Percentiles rank a stretch among this genome's conserved stretches.
Evolutionary conservation across 1,140 invertebrate species (phyloP).

Genomic region (Pseudomyrmex concolor): DNA sequence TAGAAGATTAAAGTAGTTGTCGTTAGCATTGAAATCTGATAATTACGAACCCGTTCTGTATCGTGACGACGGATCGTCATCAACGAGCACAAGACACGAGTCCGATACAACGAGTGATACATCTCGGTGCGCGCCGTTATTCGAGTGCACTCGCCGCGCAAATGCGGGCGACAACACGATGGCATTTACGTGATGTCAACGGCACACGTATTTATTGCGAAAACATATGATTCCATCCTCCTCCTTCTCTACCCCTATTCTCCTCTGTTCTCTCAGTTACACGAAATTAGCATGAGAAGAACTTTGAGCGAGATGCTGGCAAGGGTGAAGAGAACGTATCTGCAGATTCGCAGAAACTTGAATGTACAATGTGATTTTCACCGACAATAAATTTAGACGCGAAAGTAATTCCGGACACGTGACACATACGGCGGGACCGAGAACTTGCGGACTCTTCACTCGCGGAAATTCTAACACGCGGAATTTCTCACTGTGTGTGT

Average conservation of each 20-base stretch:
- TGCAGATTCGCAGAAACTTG: constrained; percentile 47
- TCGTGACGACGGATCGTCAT: neutral
- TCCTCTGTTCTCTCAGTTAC: constrained; percentile 20
- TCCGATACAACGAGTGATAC: neutral
- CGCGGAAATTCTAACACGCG: neutral
- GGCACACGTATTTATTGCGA: constrained; percentile 31
- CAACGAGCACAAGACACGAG: neutral
- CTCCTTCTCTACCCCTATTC: neutral
- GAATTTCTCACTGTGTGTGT: neutral
- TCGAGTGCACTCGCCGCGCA: neutral
- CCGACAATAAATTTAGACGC: constrained; percentile 53
- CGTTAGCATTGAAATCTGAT: neutral
- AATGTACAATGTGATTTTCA: constrained; percentile 72
- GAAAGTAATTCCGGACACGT: constrained; percentile 50
- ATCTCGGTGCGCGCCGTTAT: neutral
- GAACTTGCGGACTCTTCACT: constrained; percentile 33
- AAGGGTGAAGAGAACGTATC: neutral
- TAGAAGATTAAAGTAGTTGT: neutral
- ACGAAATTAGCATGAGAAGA: constrained; percentile 69
- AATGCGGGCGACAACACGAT: neutral
- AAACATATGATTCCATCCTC: constrained; percentile 61
- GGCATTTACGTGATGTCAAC: neutral
- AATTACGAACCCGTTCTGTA: neutral
- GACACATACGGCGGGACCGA: neutral
- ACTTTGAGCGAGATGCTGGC: constrained; percentile 26